These are phyloP conservation scores for Smithornis capensis DNA, from an alignment of 2,113 vertebrate genomes.

Conservation along the genomic window DNA sequence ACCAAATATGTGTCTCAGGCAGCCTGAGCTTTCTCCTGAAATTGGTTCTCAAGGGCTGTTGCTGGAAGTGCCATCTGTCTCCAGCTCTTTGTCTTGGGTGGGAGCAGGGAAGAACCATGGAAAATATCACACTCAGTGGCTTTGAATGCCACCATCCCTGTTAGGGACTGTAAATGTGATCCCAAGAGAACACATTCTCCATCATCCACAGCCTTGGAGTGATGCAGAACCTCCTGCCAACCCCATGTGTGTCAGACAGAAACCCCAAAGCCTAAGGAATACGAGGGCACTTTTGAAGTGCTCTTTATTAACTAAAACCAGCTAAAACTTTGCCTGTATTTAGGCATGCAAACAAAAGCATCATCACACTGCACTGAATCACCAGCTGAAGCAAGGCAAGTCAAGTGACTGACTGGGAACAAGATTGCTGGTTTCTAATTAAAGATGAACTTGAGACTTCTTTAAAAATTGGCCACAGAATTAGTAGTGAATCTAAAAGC, in stretches of 20 bases:
- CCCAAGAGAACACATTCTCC: background rate
- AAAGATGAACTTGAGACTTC: background rate
- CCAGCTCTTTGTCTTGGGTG: background rate
- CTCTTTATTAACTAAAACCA: background rate
- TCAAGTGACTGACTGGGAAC: background rate
- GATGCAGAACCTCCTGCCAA: background rate
- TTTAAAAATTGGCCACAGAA: background rate
- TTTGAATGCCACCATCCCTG: background rate
- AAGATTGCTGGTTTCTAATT: background rate
- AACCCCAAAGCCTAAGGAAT: background rate
- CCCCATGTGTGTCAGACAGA: background rate
- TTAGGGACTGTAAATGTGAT: background rate
- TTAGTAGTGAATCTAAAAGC: background rate
- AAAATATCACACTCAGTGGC: background rate
- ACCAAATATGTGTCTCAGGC: fast-evolving
- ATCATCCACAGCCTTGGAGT: background rate
- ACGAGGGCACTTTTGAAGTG: background rate
- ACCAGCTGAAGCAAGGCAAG: background rate
- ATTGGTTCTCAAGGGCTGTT: background rate
- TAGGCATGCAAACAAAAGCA: background rate
- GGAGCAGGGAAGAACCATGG: background rate
- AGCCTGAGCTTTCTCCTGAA: background rate
- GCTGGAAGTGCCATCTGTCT: fast-evolving
- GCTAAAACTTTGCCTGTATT: background rate
- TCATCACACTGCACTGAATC: fast-evolving